Base-by-base conservation (phyloP, 1,140 invertebrate genomes). In the Streblospio benedicti region DNA sequence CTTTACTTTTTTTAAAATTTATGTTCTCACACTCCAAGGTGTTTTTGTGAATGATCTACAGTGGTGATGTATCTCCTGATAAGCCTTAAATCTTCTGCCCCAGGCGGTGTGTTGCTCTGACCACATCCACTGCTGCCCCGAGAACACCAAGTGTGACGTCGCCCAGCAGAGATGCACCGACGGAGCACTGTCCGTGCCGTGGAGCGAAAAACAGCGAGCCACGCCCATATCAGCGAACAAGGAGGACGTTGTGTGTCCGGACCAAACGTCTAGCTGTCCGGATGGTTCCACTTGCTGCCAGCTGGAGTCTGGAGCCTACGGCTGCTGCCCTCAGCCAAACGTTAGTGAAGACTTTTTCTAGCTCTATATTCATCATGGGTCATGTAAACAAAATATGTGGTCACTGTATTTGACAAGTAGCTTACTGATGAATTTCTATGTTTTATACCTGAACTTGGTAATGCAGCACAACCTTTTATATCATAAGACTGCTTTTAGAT, bases 41-140 rank as follows among this genome's bases (percentile, higher is more conserved):
- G n/a, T n/a, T n/a, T n/a, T n/a, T n/a, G n/a, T n/a, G n/a, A n/a
- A n/a, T n/a, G n/a, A n/a, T n/a, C n/a, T n/a, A n/a, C n/a, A n/a
- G n/a, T n/a, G n/a, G n/a, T n/a, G n/a, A n/a, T n/a, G n/a, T n/a
- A n/a, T n/a, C n/a, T n/a, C n/a, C n/a, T n/a, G n/a, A n/a, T n/a
- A n/a, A n/a, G n/a, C n/a, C n/a, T n/a, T n/a, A n/a, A n/a, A n/a
- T n/a, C n/a, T n/a, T n/a, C n/a, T n/a, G n/a, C 55, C 49, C 3
- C 41, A 71, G 67, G 71, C 69, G 28, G 66, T 67, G 5, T 72
- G 71, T 45, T 73, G 71, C 59, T 41, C 44, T 56, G 72, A 74
- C 50, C 55, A 66, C 57, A 18, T 61, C 4, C 72, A 73, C 52
- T 74, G 72, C 59, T 75, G 73, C 57, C 73, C 73, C 30, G 2